Evolutionary conservation across 2,797 vertebrate species (phyloP).

Genomic region (Neopelma chrysocephalum): DNA sequence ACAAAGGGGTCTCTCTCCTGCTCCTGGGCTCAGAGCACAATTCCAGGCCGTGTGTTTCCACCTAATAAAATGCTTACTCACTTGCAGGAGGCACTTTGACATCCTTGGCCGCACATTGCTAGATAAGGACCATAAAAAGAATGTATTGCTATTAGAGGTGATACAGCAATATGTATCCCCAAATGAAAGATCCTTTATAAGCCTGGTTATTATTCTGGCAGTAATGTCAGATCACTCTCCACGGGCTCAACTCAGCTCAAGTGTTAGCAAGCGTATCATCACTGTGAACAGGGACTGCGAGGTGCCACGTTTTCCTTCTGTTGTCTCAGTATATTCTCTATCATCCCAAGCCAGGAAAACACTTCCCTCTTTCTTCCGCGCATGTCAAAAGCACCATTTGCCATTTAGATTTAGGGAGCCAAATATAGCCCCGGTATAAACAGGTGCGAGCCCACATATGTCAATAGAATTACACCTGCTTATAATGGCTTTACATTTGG

Average conservation of each 20-base stretch:
- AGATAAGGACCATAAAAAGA: conserved; percentile 52
- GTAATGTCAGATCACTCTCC: background rate
- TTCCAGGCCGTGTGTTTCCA: conserved; percentile 15
- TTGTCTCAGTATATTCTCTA: background rate
- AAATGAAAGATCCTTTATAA: conserved; percentile 1
- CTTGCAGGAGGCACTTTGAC: conserved; percentile 50
- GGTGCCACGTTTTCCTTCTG: conserved; percentile 14
- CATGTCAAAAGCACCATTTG: conserved; percentile 20
- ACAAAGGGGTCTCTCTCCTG: background rate
- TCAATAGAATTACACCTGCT: conserved; percentile 53
- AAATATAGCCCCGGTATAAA: background rate
- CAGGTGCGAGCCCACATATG: conserved; percentile 28
- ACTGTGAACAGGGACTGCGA: background rate
- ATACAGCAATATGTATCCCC: conserved; percentile 24
- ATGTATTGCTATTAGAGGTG: background rate
- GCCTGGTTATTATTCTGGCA: conserved; percentile 48
- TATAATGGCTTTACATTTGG: conserved; percentile 56
- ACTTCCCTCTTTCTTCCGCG: background rate
- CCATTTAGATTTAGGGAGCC: conserved; percentile 29
- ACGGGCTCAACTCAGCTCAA: background rate
- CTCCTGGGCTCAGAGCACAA: background rate
- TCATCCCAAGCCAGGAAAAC: background rate
- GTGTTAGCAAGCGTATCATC: background rate
- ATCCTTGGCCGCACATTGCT: conserved; percentile 55
- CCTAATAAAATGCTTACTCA: conserved; percentile 64